Conservation (phyloP, 2,797 vertebrate species). For the Lacerta viridis region DNA sequence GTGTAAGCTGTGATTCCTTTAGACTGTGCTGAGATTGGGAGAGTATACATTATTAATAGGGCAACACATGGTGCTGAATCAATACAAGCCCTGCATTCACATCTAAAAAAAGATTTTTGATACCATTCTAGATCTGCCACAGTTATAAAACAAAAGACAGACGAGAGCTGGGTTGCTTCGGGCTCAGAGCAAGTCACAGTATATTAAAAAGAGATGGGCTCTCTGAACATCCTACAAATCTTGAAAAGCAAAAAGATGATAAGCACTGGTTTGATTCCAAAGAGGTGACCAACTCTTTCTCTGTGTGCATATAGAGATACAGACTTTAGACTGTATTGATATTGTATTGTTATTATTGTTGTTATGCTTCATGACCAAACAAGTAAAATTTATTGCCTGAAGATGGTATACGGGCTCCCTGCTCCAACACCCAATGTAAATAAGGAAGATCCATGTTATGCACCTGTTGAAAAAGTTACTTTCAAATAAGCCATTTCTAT, state of each 20-base stretch:
- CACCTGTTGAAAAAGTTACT: not conserved
- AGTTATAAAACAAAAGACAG: constrained; percentile 49
- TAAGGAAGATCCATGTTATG: not conserved
- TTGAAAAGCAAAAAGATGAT: constrained; percentile 43
- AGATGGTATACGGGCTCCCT: not conserved
- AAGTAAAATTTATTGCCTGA: too few relatives aligned
- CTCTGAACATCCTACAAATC: constrained; percentile 22
- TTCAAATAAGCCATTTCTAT: not conserved
- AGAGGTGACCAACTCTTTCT: not conserved
- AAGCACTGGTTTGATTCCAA: constrained; percentile 23
- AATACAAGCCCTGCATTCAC: constrained; percentile 58
- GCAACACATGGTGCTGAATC: constrained; percentile 54
- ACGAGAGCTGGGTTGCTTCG: constrained; percentile 37
- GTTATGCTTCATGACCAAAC: not conserved
- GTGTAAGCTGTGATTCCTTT: constrained; percentile 36
- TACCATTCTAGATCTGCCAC: constrained; percentile 65
- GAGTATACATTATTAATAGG: constrained; percentile 61
- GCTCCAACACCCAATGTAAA: too few relatives aligned
- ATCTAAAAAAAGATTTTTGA: constrained; percentile 58
- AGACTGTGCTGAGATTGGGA: constrained; percentile 29
- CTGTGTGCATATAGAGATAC: not conserved
- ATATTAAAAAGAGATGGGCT: constrained; percentile 31
- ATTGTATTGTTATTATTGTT: not conserved
- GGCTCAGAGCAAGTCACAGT: constrained; percentile 38
- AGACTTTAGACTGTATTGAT: not conserved